phyloP scores from a whole-genome alignment of 2,797 vertebrate species.

The Coreius guichenoti region DNA sequence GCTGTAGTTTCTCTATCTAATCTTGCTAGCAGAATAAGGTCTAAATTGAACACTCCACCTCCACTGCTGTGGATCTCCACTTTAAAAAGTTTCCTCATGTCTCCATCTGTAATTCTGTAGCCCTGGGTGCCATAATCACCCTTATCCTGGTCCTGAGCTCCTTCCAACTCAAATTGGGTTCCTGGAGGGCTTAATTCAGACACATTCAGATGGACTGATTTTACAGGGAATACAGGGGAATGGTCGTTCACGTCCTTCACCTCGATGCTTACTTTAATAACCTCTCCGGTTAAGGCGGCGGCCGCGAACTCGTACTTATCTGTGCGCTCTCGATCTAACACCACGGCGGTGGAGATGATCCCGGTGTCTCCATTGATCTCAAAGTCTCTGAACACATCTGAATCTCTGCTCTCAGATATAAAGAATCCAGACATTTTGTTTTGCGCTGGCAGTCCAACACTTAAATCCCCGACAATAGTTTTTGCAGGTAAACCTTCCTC shows the following conservation, averaged over 20 bases:
- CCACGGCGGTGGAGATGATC: conserved; percentile 86
- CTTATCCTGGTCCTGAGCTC: conserved; percentile 84
- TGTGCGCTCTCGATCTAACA: conserved; percentile 87
- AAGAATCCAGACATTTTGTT: conserved; percentile 83
- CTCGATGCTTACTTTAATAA: conserved; percentile 86
- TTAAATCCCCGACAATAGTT: conserved; percentile 89
- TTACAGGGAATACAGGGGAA: conserved; percentile 81
- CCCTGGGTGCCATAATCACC: conserved; percentile 84
- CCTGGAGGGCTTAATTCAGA: conserved; percentile 87
- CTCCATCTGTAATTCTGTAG: conserved; percentile 79
- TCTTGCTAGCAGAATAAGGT: conserved; percentile 80
- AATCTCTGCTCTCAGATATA: conserved; percentile 89
- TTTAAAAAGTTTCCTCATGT: conserved; percentile 69
- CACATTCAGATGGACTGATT: conserved; percentile 76
- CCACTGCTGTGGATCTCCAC: conserved; percentile 69
- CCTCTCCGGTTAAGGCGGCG: conserved; percentile 85
- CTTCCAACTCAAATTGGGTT: conserved; percentile 84
- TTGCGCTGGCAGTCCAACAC: conserved; percentile 76
- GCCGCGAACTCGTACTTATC: conserved; percentile 89
- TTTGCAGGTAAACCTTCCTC: conserved; percentile 87
- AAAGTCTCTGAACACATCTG: conserved; percentile 87
- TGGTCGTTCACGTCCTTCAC: conserved; percentile 92
- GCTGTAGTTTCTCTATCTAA: conserved; percentile 84
- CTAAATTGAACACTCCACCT: conserved; percentile 70
- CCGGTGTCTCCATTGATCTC: conserved; percentile 89